Conservation (phyloP, 2,797 vertebrate genomes). For the Chiloscyllium punctatum region DNA sequence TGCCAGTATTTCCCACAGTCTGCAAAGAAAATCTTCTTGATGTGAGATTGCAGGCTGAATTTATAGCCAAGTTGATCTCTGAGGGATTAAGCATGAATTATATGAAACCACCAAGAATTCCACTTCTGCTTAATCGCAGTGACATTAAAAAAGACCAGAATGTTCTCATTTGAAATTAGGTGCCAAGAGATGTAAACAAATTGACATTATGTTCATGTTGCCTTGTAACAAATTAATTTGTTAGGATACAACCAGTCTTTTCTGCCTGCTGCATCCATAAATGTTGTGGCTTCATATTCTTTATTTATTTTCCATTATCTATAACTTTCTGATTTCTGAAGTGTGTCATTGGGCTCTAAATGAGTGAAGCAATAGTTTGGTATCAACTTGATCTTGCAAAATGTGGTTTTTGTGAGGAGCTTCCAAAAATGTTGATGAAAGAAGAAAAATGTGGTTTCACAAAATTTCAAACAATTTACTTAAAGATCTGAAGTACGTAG, state of each 20-base stretch:
- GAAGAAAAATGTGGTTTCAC: not conserved
- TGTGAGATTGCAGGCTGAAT: not conserved
- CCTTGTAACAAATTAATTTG: not conserved
- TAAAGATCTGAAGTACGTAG: not conserved
- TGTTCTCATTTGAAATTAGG: not conserved
- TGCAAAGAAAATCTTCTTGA: not conserved
- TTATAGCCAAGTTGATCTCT: not conserved
- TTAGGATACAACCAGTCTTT: not conserved
- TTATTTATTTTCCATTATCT: not conserved
- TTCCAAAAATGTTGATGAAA: not conserved
- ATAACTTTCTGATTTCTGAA: not conserved
- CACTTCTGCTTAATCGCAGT: not conserved
- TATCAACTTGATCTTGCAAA: not conserved
- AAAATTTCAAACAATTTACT: not conserved
- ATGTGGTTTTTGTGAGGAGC: not conserved
- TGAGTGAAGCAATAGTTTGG: not conserved
- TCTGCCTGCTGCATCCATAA: not conserved
- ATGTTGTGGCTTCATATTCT: not conserved
- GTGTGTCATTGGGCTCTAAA: not conserved
- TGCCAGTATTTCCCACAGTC: not conserved
- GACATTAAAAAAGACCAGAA: not conserved
- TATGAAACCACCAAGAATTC: not conserved
- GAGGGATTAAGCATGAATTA: not conserved
- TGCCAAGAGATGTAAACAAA: not conserved
- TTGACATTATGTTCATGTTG: not conserved